These are phyloP conservation scores for Ctenopoma kingsleyae DNA, from an alignment of 2,797 vertebrate species.

Conservation along the genomic window DNA sequence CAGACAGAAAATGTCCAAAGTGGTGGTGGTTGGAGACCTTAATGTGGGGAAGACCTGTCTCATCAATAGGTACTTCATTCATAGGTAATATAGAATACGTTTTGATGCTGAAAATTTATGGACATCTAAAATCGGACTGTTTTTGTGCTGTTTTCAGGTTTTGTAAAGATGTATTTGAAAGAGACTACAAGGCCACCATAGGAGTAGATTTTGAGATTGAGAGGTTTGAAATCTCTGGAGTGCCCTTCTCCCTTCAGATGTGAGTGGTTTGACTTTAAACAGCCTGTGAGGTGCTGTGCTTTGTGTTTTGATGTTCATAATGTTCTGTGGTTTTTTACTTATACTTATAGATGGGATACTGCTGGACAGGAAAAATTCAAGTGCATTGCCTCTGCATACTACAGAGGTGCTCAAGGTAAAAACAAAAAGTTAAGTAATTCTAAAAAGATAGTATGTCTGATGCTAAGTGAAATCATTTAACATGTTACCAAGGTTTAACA, in stretches of 20 bases:
- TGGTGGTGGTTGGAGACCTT: conserved; percentile 93
- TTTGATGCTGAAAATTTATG: too few relatives aligned
- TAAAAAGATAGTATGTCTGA: neutral
- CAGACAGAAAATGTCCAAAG: conserved; percentile 92
- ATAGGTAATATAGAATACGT: neutral
- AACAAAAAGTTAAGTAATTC: conserved; percentile 10
- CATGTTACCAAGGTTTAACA: neutral
- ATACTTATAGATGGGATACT: conserved; percentile 91
- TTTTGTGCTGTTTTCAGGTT: conserved; percentile 81
- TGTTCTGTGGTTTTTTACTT: neutral
- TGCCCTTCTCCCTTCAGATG: conserved; percentile 92
- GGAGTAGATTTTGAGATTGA: conserved; percentile 96
- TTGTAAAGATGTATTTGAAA: conserved; percentile 91
- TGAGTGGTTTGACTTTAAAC: conserved; percentile 75
- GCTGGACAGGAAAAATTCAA: conserved; percentile 97
- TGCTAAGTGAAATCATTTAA: neutral
- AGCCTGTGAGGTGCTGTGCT: neutral
- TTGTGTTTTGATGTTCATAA: neutral
- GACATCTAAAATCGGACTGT: neutral
- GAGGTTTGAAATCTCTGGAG: conserved; percentile 89
- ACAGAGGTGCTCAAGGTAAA: conserved; percentile 91
- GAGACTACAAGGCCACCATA: conserved; percentile 94
- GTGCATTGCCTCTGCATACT: conserved; percentile 93
- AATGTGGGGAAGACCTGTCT: conserved; percentile 96
- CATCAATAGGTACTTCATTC: conserved; percentile 89